These are phyloP conservation scores for Ageneiosus marmoratus DNA, from an alignment of 2,113 vertebrate species.

Conservation along the genomic window DNA sequence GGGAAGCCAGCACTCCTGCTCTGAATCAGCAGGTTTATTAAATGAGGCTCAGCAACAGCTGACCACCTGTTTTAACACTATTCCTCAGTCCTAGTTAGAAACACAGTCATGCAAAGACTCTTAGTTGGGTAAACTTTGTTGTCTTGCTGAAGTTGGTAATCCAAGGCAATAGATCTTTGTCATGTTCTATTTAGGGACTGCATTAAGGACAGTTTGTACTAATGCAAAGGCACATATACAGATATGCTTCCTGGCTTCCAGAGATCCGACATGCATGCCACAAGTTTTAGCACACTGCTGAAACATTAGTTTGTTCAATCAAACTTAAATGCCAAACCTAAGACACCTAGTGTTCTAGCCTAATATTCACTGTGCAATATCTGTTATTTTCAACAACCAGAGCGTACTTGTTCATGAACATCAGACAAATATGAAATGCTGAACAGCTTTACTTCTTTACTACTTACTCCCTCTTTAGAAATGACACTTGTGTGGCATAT, in stretches of 20 bases:
- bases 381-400: not conserved
- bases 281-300: not conserved
- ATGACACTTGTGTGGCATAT: not conserved
- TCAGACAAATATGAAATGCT: not conserved
- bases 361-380: not conserved
- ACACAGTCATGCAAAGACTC: not conserved
- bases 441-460: not conserved
- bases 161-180: not conserved
- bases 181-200: not conserved
- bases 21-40: slow-evolving; percentile 43
- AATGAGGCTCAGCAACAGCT: slow-evolving; percentile 41
- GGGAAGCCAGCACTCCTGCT: slow-evolving; percentile 25
- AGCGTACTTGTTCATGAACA: not conserved
- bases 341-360: not conserved
- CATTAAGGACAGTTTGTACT: not conserved
- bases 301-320: not conserved
- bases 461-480: not conserved
- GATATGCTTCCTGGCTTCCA: not conserved
- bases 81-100: not conserved
- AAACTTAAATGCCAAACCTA: not conserved
- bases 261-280: not conserved
- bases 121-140: not conserved
- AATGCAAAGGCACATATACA: not conserved
- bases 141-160: not conserved
- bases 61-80: slow-evolving; percentile 29